A percentile compares a stretch with the other conserved stretches of the same genome.
Evolutionary conservation across 1,140 invertebrate genomes (phyloP).

Genomic region (Halictus rubicundus): DNA sequence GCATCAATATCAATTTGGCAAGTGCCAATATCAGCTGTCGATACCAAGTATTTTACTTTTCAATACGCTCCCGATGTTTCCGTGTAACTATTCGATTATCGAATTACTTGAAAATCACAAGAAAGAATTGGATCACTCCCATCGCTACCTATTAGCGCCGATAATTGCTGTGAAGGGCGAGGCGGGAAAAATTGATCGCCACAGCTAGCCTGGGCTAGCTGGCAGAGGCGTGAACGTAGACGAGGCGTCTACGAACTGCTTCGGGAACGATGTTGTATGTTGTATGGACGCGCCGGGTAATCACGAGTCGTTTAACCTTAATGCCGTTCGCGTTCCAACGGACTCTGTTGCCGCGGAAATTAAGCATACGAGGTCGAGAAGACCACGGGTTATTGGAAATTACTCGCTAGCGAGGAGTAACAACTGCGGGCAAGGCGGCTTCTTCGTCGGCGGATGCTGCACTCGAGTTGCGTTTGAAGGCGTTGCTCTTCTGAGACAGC

Average conservation of each 20-base stretch:
- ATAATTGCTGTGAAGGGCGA: constrained; percentile 42
- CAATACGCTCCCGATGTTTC: too few species aligned
- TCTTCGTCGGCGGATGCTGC: too few species aligned
- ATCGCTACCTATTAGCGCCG: constrained; percentile 36
- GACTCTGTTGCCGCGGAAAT: neutral
- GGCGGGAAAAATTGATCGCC: constrained; percentile 33
- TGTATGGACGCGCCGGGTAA: neutral
- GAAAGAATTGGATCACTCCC: too few species aligned
- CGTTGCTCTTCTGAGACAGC: too few species aligned
- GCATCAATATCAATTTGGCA: too few species aligned
- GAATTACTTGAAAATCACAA: too few species aligned
- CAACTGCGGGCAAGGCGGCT: too few species aligned
- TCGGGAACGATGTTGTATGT: neutral
- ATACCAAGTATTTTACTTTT: too few species aligned
- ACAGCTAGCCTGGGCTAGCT: too few species aligned
- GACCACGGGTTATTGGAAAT: neutral
- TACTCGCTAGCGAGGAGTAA: neutral
- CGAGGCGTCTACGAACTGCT: neutral
- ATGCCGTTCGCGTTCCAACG: neutral
- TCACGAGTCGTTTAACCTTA: neutral
- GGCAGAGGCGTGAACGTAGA: constrained; percentile 14
- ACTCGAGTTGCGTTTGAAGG: too few species aligned
- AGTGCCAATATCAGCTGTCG: too few species aligned
- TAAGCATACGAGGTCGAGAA: neutral
- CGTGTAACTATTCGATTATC: too few species aligned